Evolutionary conservation across 35 echinoderm and acorn worm species (phyloP), one percentile per base, ranked within the genome.

Genomic region (Strongylocentrotus purpuratus): DNA sequence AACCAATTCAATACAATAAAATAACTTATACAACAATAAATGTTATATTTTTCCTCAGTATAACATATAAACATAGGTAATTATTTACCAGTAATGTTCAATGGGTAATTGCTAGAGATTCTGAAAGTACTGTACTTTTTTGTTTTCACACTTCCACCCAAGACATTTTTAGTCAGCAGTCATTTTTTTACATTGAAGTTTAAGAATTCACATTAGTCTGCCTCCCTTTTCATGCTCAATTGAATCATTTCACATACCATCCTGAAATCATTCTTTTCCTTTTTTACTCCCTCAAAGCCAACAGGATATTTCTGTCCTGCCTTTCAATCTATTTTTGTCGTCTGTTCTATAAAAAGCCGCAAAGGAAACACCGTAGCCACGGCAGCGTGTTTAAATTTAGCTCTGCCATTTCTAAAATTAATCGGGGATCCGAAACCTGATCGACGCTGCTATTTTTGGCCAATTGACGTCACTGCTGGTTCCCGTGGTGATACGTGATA

Each of bases 401-500:
- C 91, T 93, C 91, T 93, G 91, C 91, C 91, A 93, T 93, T 93
- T 93, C 91, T 93, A 93, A 93, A 93, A 93, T 93, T 93, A 93
- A 93, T 93, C 91, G 46, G 46, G 48, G 91, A 93, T 93, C 91
- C 48, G 91, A 93, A 93, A 93, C 91, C 45, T 46, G 91, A 93
- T 93, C 91, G 91, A 46, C 91, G 91, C 91, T 93, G 91, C 91
- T 93, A 93, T 93, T 93, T 93, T 93, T 13, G 91, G 91, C 48
- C 91, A 47, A 93, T 93, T 93, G 91, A 93, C 91, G 91, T 93
- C 91, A 93, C 91, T 31, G 91, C 91, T 58, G 46, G 91, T 93
- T 93, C 91, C 91, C 91, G 91, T 93, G 91, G 91, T 58, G 91
- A 93, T 93, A 93, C 91, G 91, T 93, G 91, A 93, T 93, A 93